phyloP scores from a whole-genome alignment of 2,113 vertebrate species.

The Galbula dea region DNA sequence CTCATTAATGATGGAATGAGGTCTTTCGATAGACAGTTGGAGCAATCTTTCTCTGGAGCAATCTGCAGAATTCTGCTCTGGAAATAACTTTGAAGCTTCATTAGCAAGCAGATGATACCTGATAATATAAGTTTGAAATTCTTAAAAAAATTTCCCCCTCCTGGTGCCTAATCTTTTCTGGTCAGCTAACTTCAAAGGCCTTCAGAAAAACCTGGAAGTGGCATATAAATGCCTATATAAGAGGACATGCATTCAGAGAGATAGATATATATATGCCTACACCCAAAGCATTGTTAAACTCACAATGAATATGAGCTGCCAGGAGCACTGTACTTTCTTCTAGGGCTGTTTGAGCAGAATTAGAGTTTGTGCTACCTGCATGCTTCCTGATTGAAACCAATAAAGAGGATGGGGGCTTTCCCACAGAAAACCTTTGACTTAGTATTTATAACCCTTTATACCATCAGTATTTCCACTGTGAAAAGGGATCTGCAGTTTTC shows the following conservation, averaged over 20 bases:
- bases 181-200: constrained; percentile 31
- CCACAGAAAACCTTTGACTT: constrained; percentile 34
- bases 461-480: constrained; percentile 53
- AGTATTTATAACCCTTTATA: constrained; percentile 34
- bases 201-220: constrained; percentile 23
- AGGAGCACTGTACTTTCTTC: background rate
- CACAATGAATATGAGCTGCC: background rate
- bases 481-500: background rate
- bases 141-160: constrained; percentile 48
- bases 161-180: constrained; percentile 21
- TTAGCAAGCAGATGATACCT: constrained; percentile 67
- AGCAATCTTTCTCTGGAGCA: constrained; percentile 60
- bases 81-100: constrained; percentile 75
- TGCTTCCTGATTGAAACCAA: background rate
- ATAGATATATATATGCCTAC: background rate
- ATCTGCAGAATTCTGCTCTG: constrained; percentile 35
- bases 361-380: background rate
- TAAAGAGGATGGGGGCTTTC: constrained; percentile 36
- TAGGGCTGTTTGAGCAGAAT: background rate
- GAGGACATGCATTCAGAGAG: background rate
- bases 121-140: constrained; percentile 51
- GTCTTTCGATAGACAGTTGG: background rate
- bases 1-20: constrained; percentile 48
- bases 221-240: background rate
- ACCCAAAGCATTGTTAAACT: constrained; percentile 5